Percentiles rank a stretch among this genome's conserved stretches.
These are phyloP conservation scores for Lithophane leautieri DNA, from an alignment of 2,888 invertebrate genomes.

Conservation along the genomic window DNA sequence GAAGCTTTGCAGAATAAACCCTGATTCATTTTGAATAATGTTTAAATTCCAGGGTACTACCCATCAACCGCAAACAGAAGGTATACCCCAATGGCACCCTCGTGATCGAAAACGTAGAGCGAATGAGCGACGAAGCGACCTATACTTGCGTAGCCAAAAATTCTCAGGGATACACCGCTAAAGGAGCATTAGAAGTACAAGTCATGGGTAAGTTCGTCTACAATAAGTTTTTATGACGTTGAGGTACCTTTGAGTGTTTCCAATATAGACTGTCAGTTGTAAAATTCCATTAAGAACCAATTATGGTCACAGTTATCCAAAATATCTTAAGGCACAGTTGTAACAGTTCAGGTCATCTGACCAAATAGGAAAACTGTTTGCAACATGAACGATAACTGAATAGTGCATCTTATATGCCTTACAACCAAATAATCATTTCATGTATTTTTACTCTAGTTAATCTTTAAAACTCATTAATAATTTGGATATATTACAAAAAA, in stretches of 20 bases:
- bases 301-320: background rate
- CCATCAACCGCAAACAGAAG: slow-evolving; percentile 98
- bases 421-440: background rate
- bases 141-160: slow-evolving; percentile 98
- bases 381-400: background rate
- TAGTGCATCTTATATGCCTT: background rate
- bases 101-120: slow-evolving; percentile 98
- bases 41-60: slow-evolving; percentile 92
- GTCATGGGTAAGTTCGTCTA: slow-evolving; percentile 96
- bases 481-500: slow-evolving; percentile 1
- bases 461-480: background rate
- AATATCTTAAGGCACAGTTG: background rate
- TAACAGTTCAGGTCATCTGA: background rate
- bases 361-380: background rate
- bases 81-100: slow-evolving; percentile 98
- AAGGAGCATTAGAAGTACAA: slow-evolving; percentile 97
- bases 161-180: slow-evolving; percentile 96
- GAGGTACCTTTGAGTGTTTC: slow-evolving; percentile 55
- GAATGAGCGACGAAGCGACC: slow-evolving; percentile 97
- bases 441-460: background rate
- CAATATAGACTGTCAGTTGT: background rate
- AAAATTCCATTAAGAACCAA: background rate
- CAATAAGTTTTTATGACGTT: slow-evolving; percentile 1
- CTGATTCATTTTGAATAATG: background rate
- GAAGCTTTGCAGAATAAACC: background rate